Conservation (phyloP, 2,888 invertebrate species). For the Eurytoma adleriae region DNA sequence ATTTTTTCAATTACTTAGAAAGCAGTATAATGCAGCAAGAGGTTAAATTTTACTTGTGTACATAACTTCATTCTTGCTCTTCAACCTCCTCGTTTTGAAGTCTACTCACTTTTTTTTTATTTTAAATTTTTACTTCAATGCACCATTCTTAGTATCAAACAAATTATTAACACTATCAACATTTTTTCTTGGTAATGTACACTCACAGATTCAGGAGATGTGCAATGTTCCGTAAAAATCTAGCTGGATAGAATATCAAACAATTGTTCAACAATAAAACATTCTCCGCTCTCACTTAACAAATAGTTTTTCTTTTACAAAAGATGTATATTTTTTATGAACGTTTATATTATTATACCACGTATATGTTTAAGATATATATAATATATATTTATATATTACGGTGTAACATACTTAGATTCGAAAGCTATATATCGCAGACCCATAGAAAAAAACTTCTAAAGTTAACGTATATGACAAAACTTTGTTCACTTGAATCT, state of each 20-base stretch:
- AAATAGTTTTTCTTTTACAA: constrained; percentile 44
- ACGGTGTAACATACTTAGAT: constrained; percentile 13
- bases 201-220: constrained; percentile 35
- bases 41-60: constrained; percentile 21
- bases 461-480: background rate
- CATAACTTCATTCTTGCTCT: background rate
- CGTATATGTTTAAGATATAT: constrained; percentile 8
- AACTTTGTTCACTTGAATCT: background rate
- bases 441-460: background rate
- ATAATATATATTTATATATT: background rate
- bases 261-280: constrained; percentile 43
- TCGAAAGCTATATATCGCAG: constrained; percentile 6
- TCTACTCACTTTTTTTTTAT: constrained; percentile 2
- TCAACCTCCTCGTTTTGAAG: background rate
- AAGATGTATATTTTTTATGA: constrained; percentile 27
- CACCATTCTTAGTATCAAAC: constrained; percentile 47
- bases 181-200: constrained; percentile 41
- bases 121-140: constrained; percentile 16
- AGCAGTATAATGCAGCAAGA: constrained; percentile 20
- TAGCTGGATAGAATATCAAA: constrained; percentile 45
- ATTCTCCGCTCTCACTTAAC: constrained; percentile 22
- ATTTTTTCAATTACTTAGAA: background rate
- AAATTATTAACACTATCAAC: constrained; percentile 55
- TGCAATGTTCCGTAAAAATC: constrained; percentile 44
- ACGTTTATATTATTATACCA: constrained; percentile 21